These are phyloP conservation scores for Dipodomys ordii DNA, from an alignment of 2,113 vertebrate genomes.

Conservation along the genomic window DNA sequence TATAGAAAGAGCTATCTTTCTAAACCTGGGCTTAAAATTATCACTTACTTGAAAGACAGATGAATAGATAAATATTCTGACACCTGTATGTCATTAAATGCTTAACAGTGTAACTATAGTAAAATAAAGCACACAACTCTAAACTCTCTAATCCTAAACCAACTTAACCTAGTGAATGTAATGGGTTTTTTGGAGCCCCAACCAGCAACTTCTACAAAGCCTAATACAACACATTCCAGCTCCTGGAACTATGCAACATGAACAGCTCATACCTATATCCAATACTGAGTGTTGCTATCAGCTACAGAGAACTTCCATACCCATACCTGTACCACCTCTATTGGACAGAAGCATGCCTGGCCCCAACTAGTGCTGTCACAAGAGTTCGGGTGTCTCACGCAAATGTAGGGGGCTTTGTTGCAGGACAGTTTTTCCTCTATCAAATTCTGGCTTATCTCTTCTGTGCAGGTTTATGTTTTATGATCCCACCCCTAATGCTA, in stretches of 20 bases:
- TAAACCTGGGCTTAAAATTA: neutral
- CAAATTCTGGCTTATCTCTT: neutral
- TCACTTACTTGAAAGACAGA: constrained; percentile 2
- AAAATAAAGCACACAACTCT: neutral
- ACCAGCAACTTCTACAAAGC: neutral
- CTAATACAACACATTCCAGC: neutral
- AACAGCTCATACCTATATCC: neutral
- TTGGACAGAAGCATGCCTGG: neutral
- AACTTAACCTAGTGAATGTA: neutral
- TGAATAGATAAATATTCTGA: neutral
- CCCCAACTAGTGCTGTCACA: neutral
- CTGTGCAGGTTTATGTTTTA: neutral
- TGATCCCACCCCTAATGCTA: neutral
- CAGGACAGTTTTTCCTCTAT: neutral
- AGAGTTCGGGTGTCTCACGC: too few relatives aligned
- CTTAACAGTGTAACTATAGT: neutral
- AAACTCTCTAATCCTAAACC: neutral
- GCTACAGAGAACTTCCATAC: neutral
- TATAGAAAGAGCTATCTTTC: neutral
- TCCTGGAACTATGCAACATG: neutral
- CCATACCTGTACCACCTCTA: neutral
- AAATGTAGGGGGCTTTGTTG: neutral
- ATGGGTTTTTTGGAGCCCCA: neutral
- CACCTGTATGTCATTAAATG: neutral
- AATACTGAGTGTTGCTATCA: neutral